phyloP scores from a whole-genome alignment of 2,888 invertebrate genomes.

The Scaptomyza caliginosa region DNA sequence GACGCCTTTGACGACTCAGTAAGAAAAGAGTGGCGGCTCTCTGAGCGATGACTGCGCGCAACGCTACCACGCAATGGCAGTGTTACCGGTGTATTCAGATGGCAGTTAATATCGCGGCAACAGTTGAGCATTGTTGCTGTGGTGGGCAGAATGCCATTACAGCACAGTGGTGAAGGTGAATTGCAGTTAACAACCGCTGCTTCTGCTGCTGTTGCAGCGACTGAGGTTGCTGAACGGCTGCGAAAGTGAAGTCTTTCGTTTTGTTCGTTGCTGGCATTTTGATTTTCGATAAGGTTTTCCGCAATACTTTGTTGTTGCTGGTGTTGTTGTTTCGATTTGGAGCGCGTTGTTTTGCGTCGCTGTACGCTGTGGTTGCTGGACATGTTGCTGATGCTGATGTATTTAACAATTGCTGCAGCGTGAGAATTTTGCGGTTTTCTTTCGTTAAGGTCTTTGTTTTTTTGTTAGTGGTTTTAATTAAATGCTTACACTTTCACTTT shows the following conservation, averaged over 20 bases:
- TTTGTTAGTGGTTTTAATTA: slow-evolving; percentile 10
- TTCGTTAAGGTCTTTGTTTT: slow-evolving; percentile 10
- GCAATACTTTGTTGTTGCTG: slow-evolving; percentile 54
- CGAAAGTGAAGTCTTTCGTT: slow-evolving; percentile 83
- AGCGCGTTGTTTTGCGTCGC: slow-evolving; percentile 73
- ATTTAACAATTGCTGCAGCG: slow-evolving; percentile 34
- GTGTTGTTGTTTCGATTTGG: slow-evolving; percentile 66
- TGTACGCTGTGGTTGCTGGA: slow-evolving; percentile 64
- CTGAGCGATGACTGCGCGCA: slow-evolving; percentile 51
- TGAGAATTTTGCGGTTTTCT: slow-evolving; percentile 47
- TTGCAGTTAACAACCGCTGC: slow-evolving; percentile 37
- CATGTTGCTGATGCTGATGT: slow-evolving; percentile 40
- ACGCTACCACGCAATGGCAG: slow-evolving; percentile 62
- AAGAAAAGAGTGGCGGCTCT: slow-evolving; percentile 65
- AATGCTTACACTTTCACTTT: slow-evolving; percentile 55
- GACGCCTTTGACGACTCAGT: slow-evolving; percentile 40
- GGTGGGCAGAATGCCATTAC: slow-evolving; percentile 68
- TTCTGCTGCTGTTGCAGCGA: slow-evolving; percentile 22
- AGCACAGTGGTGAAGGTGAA: slow-evolving; percentile 72
- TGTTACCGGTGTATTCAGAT: slow-evolving; percentile 65
- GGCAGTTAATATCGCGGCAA: slow-evolving; percentile 80
- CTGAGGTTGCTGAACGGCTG: slow-evolving; percentile 59
- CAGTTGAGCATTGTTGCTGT: slow-evolving; percentile 65
- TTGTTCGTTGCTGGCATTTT: slow-evolving; percentile 60
- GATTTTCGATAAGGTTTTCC: slow-evolving; percentile 58